A percentile compares a stretch with the other conserved stretches of the same genome.
Evolutionary conservation across 2,797 vertebrate species (phyloP).

Genomic region (Vireo griseus): DNA sequence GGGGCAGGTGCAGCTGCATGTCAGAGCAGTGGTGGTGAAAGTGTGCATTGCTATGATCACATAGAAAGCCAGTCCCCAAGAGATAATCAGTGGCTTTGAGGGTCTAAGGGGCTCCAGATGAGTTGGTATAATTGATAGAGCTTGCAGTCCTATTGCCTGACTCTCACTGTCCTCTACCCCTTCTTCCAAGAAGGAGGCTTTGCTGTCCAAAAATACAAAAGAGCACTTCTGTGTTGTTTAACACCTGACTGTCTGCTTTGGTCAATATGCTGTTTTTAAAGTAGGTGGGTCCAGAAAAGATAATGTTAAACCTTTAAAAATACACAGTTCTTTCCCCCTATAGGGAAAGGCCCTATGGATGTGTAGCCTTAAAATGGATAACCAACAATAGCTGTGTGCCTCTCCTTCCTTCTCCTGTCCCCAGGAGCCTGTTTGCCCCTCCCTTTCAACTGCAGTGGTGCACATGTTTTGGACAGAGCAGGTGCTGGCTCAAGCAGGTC

Average conservation of each 20-base stretch:
- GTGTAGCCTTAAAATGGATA: neutral
- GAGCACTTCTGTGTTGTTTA: neutral
- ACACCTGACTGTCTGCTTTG: neutral
- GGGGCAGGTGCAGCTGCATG: neutral
- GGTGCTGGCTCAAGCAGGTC: neutral
- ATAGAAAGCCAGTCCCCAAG: neutral
- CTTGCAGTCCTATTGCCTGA: neutral
- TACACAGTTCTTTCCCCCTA: neutral
- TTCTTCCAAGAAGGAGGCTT: neutral
- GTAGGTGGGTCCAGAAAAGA: neutral
- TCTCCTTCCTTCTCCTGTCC: neutral
- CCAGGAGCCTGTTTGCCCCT: neutral
- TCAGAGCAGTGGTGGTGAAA: neutral
- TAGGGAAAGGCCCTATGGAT: neutral
- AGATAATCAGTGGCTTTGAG: neutral
- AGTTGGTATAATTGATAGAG: neutral
- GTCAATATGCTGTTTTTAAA: neutral
- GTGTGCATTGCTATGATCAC: neutral
- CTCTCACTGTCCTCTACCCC: neutral
- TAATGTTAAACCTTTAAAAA: neutral
- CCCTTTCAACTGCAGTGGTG: neutral
- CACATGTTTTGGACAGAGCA: neutral
- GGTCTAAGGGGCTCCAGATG: neutral
- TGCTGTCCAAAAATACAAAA: neutral
- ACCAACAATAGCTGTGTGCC: neutral